A percentile compares a stretch with the other conserved stretches of the same genome.
phyloP scores from a whole-genome alignment of 2,113 vertebrate species.

The Dendrocopos noguchii region DNA sequence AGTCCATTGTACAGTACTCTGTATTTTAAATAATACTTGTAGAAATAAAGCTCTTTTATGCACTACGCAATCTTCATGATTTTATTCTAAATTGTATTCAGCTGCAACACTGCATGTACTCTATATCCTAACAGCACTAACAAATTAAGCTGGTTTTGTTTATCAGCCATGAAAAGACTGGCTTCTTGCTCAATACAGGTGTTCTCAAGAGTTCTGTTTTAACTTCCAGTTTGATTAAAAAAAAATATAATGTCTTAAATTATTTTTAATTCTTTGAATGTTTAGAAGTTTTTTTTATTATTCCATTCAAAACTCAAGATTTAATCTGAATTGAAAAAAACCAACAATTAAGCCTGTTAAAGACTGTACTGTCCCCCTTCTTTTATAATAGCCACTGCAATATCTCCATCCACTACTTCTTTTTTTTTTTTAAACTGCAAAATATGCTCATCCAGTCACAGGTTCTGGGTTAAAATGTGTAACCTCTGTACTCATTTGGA shows the following conservation, averaged over 20 bases:
- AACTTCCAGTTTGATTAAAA: neutral
- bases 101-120: neutral
- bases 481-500: neutral
- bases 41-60: constrained; percentile 21
- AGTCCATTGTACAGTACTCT: neutral
- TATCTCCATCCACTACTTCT: neutral
- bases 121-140: neutral
- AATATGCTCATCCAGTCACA: neutral
- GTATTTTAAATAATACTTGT: constrained; percentile 19
- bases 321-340: neutral
- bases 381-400: neutral
- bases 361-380: neutral
- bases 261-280: neutral
- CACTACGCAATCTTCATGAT: neutral
- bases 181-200: neutral
- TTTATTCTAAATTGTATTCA: constrained; percentile 14
- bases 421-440: neutral
- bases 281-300: neutral
- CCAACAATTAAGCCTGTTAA: neutral
- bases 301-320: neutral
- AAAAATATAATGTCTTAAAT: neutral
- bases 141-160: neutral
- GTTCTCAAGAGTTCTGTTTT: neutral
- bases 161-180: neutral
- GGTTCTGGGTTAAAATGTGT: neutral